These are phyloP conservation scores for Aphaenogaster rudis DNA, from an alignment of 1,140 invertebrate genomes.

Conservation along the genomic window DNA sequence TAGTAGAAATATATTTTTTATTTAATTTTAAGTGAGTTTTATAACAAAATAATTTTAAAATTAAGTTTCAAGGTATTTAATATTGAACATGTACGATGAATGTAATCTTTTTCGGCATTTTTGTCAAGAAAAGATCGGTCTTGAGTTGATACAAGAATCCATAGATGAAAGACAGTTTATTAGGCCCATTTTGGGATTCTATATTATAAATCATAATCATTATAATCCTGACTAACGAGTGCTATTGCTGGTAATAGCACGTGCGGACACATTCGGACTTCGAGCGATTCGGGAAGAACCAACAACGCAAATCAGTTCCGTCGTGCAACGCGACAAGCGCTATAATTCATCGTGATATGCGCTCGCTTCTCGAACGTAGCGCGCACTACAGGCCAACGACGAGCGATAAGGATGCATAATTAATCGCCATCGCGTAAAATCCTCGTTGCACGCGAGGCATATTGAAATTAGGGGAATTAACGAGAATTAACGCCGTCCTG, in stretches of 20 bases:
- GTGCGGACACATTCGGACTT: conserved; percentile 1
- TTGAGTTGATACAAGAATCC: not conserved
- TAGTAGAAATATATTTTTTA: not conserved
- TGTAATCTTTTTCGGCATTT: not conserved
- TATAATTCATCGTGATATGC: conserved; percentile 54
- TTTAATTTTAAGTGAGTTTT: not conserved
- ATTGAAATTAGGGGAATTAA: conserved; percentile 43
- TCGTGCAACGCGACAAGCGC: conserved; percentile 33
- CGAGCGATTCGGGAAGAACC: not conserved
- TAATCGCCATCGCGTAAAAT: conserved; percentile 54
- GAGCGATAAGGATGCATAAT: conserved; percentile 53
- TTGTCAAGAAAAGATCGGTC: not conserved
- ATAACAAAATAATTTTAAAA: not conserved
- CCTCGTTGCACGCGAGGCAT: conserved; percentile 30
- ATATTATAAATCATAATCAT: not conserved
- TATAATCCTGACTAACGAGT: not conserved
- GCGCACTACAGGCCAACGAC: conserved; percentile 4
- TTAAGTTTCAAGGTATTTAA: not conserved
- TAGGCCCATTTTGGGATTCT: not conserved
- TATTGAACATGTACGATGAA: not conserved
- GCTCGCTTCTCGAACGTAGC: conserved; percentile 31
- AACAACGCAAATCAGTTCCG: conserved; percentile 19
- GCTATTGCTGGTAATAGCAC: not conserved
- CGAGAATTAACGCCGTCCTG: conserved; percentile 25
- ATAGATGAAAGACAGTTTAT: not conserved